These are phyloP conservation scores for Vanessa cardui DNA, from an alignment of 2,888 invertebrate species.

Conservation along the genomic window DNA sequence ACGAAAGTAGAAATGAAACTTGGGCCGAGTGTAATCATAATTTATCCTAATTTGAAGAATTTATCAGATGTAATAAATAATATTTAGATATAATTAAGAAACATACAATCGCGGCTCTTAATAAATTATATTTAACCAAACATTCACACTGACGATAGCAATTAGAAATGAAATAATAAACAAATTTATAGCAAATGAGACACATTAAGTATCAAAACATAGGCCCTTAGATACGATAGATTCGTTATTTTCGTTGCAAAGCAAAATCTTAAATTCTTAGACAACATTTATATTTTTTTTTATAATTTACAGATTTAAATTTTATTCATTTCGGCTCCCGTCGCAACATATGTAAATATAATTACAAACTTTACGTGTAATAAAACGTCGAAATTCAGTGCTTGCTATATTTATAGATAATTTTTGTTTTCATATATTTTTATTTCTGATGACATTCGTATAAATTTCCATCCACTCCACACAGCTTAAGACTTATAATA, in stretches of 20 bases:
- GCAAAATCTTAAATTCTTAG: constrained; percentile 26
- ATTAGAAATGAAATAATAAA: background rate
- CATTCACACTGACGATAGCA: too few species aligned
- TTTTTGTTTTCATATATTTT: constrained; percentile 46
- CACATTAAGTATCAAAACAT: background rate
- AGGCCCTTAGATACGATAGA: constrained; percentile 14
- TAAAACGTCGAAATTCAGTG: constrained; percentile 81
- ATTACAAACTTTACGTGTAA: constrained; percentile 71
- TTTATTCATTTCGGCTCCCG: constrained; percentile 47
- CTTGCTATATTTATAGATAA: constrained; percentile 70
- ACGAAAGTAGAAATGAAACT: constrained; percentile 6
- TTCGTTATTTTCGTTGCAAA: constrained; percentile 31
- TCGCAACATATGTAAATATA: constrained; percentile 73
- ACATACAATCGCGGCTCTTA: background rate
- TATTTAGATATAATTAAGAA: constrained; percentile 20
- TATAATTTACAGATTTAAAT: constrained; percentile 45
- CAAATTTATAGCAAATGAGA: background rate
- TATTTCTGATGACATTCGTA: constrained; percentile 30
- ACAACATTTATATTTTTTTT: constrained; percentile 43
- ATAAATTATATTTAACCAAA: background rate
- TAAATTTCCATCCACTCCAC: constrained; percentile 36
- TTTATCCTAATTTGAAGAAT: constrained; percentile 31
- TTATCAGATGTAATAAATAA: constrained; percentile 33
- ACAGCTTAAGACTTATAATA: background rate
- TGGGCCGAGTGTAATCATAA: constrained; percentile 29